Evolutionary conservation across 2,797 vertebrate genomes (phyloP).

Genomic region (Oceanodroma leucorhoa): DNA sequence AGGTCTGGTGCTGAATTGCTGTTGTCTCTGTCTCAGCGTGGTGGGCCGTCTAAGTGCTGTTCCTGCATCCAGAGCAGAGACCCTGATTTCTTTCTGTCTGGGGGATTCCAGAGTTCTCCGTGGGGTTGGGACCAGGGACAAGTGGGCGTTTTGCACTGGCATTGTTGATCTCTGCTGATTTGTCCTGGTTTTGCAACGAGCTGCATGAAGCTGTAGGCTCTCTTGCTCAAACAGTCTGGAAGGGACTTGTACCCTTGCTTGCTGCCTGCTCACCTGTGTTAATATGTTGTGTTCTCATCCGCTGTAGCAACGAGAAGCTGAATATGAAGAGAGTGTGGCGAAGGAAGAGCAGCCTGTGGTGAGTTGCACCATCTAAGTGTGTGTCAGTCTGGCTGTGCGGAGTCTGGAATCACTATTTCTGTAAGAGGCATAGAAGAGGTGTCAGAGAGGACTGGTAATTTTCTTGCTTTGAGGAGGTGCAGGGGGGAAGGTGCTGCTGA

Average conservation of each 20-base stretch:
- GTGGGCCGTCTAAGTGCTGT: not conserved
- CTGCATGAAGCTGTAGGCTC: not conserved
- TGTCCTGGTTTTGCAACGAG: not conserved
- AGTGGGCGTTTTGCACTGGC: not conserved
- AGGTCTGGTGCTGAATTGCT: not conserved
- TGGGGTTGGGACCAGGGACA: not conserved
- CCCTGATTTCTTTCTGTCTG: not conserved
- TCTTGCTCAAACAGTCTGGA: not conserved
- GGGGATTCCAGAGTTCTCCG: not conserved
- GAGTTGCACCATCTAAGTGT: conserved; percentile 50
- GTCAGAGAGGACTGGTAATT: not conserved
- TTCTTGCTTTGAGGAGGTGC: not conserved
- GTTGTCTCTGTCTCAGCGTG: not conserved
- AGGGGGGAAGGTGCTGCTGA: not conserved
- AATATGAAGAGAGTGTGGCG: conserved; percentile 91
- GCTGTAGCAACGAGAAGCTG: conserved; percentile 88
- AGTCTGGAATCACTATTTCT: not conserved
- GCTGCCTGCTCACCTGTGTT: not conserved
- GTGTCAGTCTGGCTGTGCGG: not conserved
- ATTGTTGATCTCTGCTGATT: not conserved
- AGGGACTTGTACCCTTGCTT: not conserved
- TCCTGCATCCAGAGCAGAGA: not conserved
- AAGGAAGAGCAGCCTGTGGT: conserved; percentile 91
- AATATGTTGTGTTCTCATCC: not conserved
- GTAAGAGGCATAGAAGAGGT: not conserved